Conservation (phyloP, 1,140 invertebrate species). For the Streblospio benedicti region DNA sequence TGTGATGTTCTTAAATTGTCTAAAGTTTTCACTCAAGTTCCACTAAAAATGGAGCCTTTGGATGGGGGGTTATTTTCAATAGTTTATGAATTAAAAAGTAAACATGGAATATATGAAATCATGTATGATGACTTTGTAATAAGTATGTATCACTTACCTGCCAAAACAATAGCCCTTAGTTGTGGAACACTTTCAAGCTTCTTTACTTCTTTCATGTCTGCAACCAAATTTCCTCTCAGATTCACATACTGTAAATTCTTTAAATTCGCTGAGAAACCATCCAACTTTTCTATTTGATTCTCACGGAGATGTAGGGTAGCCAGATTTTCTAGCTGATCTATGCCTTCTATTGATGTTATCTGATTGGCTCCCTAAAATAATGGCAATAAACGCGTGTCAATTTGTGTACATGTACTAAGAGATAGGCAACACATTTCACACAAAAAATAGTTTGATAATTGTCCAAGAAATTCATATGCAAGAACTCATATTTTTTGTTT, state of each 20-base stretch:
- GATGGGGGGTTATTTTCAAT: too few relatives aligned
- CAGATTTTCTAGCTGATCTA: slow-evolving; percentile 31
- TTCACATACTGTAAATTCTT: slow-evolving; percentile 44
- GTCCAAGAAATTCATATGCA: too few relatives aligned
- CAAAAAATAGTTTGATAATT: too few relatives aligned
- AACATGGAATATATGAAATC: too few relatives aligned
- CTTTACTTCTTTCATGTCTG: slow-evolving; percentile 31
- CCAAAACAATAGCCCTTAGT: slow-evolving; percentile 39
- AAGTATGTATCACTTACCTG: slow-evolving; percentile 33
- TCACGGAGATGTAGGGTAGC: slow-evolving; percentile 43
- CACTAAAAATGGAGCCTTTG: too few relatives aligned
- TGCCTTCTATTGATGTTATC: slow-evolving; percentile 40
- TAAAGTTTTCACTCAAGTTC: too few relatives aligned
- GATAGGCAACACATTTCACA: too few relatives aligned
- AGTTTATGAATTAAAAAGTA: too few relatives aligned
- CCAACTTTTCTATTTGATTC: slow-evolving; percentile 40
- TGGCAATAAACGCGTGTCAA: background rate
- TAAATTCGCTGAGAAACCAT: slow-evolving; percentile 40
- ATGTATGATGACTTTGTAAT: too few relatives aligned
- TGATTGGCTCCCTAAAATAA: slow-evolving; percentile 37
- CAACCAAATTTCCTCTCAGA: slow-evolving; percentile 40
- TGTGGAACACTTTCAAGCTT: slow-evolving; percentile 39
- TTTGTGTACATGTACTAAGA: background rate
- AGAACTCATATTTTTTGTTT: too few relatives aligned
- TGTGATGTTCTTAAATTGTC: too few relatives aligned